A percentile compares a stretch with the other conserved stretches of the same genome.
Conservation (phyloP, 2,888 invertebrate genomes). For the Hetaerina titia region DNA sequence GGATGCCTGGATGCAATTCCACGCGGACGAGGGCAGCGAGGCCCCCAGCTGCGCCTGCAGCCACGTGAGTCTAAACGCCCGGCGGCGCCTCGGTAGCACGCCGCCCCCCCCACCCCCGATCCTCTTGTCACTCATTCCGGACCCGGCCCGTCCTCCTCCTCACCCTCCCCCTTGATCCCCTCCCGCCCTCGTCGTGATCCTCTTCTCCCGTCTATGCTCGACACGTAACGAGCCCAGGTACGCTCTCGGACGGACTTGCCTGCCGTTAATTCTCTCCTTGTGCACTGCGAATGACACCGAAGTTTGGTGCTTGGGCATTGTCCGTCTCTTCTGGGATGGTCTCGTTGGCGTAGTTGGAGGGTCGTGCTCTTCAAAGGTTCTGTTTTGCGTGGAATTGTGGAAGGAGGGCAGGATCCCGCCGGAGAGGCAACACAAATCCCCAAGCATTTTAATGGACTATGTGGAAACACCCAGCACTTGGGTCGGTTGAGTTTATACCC, state of each 20-base stretch:
- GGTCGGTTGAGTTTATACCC: too few relatives aligned
- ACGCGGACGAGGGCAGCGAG: constrained; percentile 67
- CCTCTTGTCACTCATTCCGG: neutral
- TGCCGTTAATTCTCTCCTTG: neutral
- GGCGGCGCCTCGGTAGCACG: neutral
- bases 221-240: neutral
- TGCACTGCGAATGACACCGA: neutral
- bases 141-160: neutral
- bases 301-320: neutral
- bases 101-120: neutral
- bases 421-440: neutral
- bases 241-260: neutral
- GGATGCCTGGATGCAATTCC: constrained; percentile 61
- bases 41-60: constrained; percentile 67
- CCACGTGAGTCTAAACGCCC: constrained; percentile 22
- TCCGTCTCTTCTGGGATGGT: neutral
- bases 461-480: neutral
- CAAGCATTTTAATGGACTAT: neutral
- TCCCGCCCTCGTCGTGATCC: neutral
- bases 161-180: neutral
- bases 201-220: neutral
- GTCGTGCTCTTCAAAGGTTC: neutral
- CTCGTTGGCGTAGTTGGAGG: neutral
- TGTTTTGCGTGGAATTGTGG: neutral
- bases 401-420: neutral